A percentile compares a stretch with the other conserved stretches of the same genome.
phyloP scores from a whole-genome alignment of 2,797 vertebrate species.

The Nasua narica region DNA sequence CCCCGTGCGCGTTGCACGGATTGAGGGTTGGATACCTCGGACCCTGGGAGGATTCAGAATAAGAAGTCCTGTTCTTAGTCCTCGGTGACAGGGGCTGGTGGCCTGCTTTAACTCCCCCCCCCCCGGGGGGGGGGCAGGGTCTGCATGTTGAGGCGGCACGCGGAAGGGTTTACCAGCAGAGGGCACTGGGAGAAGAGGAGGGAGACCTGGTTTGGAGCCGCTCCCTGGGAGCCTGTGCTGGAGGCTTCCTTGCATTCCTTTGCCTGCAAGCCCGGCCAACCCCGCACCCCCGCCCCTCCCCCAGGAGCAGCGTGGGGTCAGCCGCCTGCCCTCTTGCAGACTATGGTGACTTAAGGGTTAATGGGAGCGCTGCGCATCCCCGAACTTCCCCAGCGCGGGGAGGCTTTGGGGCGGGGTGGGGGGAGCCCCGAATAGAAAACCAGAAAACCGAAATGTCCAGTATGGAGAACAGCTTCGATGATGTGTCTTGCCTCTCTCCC shows the following conservation, averaged over 20 bases:
- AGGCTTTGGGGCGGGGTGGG: no score
- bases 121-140: neutral
- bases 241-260: constrained; percentile 19
- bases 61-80: constrained; percentile 6
- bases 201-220: constrained; percentile 77
- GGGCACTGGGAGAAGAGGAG: constrained; percentile 67
- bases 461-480: constrained; percentile 86
- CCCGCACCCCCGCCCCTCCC: neutral
- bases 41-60: neutral
- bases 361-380: constrained; percentile 41
- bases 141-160: neutral
- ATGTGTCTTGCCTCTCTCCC: constrained; percentile 81
- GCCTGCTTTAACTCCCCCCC: constrained; percentile 51
- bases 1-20: accelerated
- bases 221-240: constrained; percentile 17
- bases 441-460: constrained; percentile 76
- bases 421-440: constrained; percentile 9
- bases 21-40: neutral
- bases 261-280: constrained; percentile 18
- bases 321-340: constrained; percentile 62
- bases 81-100: neutral
- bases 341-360: constrained; percentile 75
- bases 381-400: constrained; percentile 55
- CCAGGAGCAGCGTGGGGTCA: neutral
- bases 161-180: constrained; percentile 30